These are phyloP conservation scores for Gila robusta DNA, from an alignment of 2,797 vertebrate species.

Conservation along the genomic window DNA sequence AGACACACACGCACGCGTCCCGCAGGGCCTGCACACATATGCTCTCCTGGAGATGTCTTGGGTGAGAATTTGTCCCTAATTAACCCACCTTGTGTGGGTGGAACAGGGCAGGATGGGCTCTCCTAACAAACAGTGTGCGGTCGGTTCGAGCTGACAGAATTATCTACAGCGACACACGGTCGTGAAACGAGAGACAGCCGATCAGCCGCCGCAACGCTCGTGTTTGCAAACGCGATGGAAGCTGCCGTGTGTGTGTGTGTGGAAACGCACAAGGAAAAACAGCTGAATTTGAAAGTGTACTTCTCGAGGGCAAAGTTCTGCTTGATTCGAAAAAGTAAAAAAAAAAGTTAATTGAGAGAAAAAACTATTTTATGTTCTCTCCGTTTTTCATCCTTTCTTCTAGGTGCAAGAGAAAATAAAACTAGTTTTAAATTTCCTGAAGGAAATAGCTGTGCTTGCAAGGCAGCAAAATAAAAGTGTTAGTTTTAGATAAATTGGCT, in stretches of 20 bases:
- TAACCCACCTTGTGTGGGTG: slow-evolving; percentile 53
- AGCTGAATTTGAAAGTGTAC: background rate
- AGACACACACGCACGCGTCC: slow-evolving; percentile 43
- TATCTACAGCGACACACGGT: slow-evolving; percentile 11
- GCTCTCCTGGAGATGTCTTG: slow-evolving; percentile 51
- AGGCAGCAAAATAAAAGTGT: background rate
- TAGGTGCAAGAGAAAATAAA: background rate
- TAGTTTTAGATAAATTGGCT: background rate
- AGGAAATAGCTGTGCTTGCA: slow-evolving; percentile 11
- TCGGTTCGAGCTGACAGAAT: slow-evolving; percentile 36
- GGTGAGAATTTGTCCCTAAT: slow-evolving; percentile 49
- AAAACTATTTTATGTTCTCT: background rate
- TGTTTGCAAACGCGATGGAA: background rate
- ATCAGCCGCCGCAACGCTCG: background rate
- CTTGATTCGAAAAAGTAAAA: slow-evolving; percentile 20
- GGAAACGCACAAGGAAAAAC: background rate
- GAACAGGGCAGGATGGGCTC: slow-evolving; percentile 29
- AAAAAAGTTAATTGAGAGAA: slow-evolving; percentile 32
- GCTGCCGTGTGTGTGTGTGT: background rate
- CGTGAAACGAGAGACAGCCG: slow-evolving; percentile 27
- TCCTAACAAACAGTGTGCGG: slow-evolving; percentile 10
- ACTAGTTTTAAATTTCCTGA: slow-evolving; percentile 10
- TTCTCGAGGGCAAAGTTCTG: slow-evolving; percentile 35
- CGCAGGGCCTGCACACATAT: slow-evolving; percentile 28
- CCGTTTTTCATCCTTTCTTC: background rate